Evolutionary conservation across 2,797 vertebrate genomes (phyloP).

Genomic region (Siniperca obscura): DNA sequence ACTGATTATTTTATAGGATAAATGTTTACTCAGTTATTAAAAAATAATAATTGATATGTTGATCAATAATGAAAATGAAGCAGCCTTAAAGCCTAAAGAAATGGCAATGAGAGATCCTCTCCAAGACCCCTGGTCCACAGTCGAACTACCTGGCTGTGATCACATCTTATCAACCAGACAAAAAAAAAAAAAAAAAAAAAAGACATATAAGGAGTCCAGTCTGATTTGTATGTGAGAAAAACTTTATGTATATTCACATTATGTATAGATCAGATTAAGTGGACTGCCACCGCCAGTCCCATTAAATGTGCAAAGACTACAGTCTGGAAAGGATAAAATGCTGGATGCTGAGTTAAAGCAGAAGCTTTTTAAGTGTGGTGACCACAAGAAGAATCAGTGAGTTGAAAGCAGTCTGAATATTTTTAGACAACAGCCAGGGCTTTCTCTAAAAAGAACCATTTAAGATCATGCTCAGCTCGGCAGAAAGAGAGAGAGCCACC

Average conservation of each 20-base stretch:
- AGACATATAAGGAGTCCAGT: too few species aligned
- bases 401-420: slow-evolving; percentile 44
- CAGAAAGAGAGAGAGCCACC: not conserved
- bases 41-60: not conserved
- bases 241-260: not conserved
- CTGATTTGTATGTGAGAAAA: not conserved
- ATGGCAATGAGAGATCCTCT: not conserved
- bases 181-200: not conserved
- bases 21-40: not conserved
- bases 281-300: not conserved
- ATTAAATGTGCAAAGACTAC: slow-evolving; percentile 34
- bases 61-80: not conserved
- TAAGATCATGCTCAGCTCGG: slow-evolving; percentile 22
- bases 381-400: slow-evolving; percentile 31
- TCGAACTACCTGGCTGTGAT: not conserved
- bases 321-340: slow-evolving; percentile 19
- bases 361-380: slow-evolving; percentile 38
- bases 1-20: not conserved
- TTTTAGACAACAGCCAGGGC: slow-evolving; percentile 46
- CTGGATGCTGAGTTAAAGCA: slow-evolving; percentile 8
- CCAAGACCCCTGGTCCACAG: too few species aligned
- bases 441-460: slow-evolving; percentile 46
- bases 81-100: not conserved
- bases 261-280: slow-evolving; percentile 22
- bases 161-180: too few species aligned